Conservation (phyloP, 2,113 vertebrate genomes). For the Prolemur simus region DNA sequence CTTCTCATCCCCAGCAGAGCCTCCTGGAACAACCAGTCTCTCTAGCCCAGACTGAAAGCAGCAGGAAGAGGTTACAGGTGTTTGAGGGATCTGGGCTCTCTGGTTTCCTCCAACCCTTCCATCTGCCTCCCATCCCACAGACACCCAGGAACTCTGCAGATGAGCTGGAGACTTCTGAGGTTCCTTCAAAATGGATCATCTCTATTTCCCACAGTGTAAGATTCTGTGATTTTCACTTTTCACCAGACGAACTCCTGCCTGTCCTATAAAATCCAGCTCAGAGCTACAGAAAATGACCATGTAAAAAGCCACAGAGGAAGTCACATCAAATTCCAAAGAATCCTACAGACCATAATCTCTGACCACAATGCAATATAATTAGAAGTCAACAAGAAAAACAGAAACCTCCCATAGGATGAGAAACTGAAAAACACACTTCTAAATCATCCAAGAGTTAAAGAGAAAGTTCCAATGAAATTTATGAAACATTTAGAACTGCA, state of each 20-base stretch:
- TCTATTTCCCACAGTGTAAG: not conserved
- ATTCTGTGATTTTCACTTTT: conserved; percentile 51
- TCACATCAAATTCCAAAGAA: conserved; percentile 61
- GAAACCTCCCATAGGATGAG: conserved; percentile 43
- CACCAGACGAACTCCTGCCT: conserved; percentile 16
- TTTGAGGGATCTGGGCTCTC: not conserved
- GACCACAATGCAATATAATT: conserved; percentile 56
- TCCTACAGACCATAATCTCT: conserved; percentile 46
- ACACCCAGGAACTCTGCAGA: not conserved
- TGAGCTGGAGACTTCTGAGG: conserved; percentile 37
- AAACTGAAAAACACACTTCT: conserved; percentile 54
- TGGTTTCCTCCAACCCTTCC: not conserved
- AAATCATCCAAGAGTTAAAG: conserved; percentile 55
- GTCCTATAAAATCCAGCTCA: conserved; percentile 50
- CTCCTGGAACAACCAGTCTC: not conserved
- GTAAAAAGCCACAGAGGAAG: conserved; percentile 66
- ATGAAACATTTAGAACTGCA: conserved; percentile 43
- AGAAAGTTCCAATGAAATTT: conserved; percentile 46
- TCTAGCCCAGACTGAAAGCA: not conserved
- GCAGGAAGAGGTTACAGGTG: not conserved
- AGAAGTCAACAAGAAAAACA: conserved; percentile 60
- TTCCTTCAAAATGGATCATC: conserved; percentile 21
- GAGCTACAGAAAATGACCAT: conserved; percentile 67
- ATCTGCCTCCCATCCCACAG: not conserved
- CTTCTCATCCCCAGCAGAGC: not conserved